Percentiles rank a stretch among this genome's conserved stretches.
Conservation (phyloP, 2,113 vertebrate species). For the Dasyornis broadbenti region DNA sequence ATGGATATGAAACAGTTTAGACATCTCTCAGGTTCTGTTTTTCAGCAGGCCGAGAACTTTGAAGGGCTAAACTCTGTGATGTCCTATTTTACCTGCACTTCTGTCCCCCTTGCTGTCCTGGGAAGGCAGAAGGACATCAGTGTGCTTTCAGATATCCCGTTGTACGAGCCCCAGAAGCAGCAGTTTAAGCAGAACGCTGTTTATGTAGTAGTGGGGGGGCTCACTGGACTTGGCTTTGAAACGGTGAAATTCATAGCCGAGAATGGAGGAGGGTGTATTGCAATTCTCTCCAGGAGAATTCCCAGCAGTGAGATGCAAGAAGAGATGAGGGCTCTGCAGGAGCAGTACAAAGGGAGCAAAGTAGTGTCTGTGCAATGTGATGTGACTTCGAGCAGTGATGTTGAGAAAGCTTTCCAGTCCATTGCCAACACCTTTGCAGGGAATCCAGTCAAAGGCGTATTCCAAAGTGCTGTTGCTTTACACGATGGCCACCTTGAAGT, state of each 20-base stretch:
- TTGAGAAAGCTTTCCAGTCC: constrained; percentile 67
- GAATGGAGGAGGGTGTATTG: constrained; percentile 76
- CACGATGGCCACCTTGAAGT: constrained; percentile 75
- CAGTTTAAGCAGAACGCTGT: constrained; percentile 73
- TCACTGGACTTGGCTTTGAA: constrained; percentile 87
- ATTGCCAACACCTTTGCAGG: constrained; percentile 66
- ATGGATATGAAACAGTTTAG: constrained; percentile 54
- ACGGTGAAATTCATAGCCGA: constrained; percentile 81
- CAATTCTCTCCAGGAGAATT: constrained; percentile 75
- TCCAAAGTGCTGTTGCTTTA: constrained; percentile 83
- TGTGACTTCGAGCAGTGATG: constrained; percentile 62
- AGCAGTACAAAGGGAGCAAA: constrained; percentile 40
- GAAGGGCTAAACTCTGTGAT: not conserved
- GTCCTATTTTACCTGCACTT: constrained; percentile 74
- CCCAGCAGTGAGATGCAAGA: constrained; percentile 62
- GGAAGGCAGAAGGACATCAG: not conserved
- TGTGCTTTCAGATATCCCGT: constrained; percentile 57
- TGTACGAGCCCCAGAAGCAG: constrained; percentile 36
- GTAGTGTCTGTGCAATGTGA: constrained; percentile 77
- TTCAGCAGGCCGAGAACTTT: not conserved
- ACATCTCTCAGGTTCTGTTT: not conserved
- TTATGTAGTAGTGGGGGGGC: constrained; percentile 80
- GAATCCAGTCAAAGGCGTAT: constrained; percentile 79
- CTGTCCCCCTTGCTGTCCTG: constrained; percentile 62
- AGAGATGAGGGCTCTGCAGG: constrained; percentile 70